A percentile compares a stretch with the other conserved stretches of the same genome.
Conservation (phyloP, 1,140 invertebrate genomes). For the Choristoneura fumiferana region DNA sequence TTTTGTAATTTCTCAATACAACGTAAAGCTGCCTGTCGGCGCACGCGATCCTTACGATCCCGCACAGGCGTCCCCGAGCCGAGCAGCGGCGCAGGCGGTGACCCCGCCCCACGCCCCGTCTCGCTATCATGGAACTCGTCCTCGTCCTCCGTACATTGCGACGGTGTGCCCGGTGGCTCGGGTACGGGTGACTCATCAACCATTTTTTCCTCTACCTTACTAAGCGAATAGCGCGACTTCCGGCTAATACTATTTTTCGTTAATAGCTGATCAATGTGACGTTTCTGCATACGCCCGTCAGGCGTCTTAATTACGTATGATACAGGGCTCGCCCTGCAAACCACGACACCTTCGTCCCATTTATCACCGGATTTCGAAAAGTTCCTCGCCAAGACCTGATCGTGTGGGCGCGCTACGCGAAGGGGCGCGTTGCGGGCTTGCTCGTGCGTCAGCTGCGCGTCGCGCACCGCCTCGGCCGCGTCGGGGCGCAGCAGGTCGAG, state of each 20-base stretch:
- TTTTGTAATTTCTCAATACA: not conserved
- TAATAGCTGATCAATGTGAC: not conserved
- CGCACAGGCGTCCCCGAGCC: not conserved
- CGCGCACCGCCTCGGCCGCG: slow-evolving; percentile 3
- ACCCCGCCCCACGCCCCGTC: not conserved
- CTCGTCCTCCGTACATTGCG: not conserved
- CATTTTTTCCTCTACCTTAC: not conserved
- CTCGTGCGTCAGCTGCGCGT: slow-evolving; percentile 7
- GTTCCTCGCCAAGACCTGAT: not conserved
- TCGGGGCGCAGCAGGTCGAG: slow-evolving; percentile 24
- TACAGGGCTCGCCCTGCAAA: not conserved
- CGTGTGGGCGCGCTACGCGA: not conserved
- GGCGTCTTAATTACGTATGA: not conserved
- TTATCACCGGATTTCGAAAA: not conserved
- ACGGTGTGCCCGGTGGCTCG: not conserved
- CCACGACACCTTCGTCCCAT: not conserved
- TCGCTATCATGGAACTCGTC: not conserved
- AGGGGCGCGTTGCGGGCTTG: not conserved
- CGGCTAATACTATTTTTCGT: not conserved
- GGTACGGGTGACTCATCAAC: not conserved
- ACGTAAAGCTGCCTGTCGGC: not conserved
- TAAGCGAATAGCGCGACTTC: not conserved
- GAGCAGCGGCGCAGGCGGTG: not conserved
- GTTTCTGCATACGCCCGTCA: not conserved
- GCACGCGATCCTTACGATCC: not conserved